phyloP scores from a whole-genome alignment of 2,797 vertebrate species.

The Lacerta bilineata region DNA sequence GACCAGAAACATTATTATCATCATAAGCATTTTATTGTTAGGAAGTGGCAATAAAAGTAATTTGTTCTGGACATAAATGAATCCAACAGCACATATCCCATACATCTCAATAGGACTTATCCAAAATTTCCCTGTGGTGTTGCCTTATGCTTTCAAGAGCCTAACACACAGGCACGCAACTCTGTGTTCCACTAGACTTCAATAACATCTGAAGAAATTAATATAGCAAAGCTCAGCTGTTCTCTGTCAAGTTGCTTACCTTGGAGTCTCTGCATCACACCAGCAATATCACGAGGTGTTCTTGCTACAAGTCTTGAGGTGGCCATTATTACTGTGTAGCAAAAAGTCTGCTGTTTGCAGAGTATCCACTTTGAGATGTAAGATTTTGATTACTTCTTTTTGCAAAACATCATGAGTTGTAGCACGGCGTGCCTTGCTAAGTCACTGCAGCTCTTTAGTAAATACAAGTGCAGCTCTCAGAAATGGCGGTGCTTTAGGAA shows the following conservation, averaged over 20 bases:
- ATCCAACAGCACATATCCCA: neutral
- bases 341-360: constrained; percentile 58
- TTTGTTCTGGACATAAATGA: neutral
- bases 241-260: constrained; percentile 79
- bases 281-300: constrained; percentile 88
- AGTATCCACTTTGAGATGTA: constrained; percentile 52
- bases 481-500: constrained; percentile 51
- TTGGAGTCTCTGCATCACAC: constrained; percentile 97
- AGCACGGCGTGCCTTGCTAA: constrained; percentile 57
- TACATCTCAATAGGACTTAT: constrained; percentile 4
- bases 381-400: constrained; percentile 60
- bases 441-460: constrained; percentile 75
- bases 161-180: neutral
- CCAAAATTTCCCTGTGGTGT: neutral
- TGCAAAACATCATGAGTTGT: constrained; percentile 66
- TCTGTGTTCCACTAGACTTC: neutral
- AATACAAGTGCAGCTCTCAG: constrained; percentile 50
- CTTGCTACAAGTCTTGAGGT: constrained; percentile 83
- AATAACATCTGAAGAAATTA: neutral
- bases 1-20: neutral
- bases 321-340: constrained; percentile 84
- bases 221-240: accelerated
- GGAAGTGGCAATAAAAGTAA: neutral
- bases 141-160: neutral
- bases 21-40: constrained; percentile 6